Percentiles rank a stretch among this genome's conserved stretches.
phyloP scores from a whole-genome alignment of 2,113 vertebrate species.

The Xiphophorus couchianus region DNA sequence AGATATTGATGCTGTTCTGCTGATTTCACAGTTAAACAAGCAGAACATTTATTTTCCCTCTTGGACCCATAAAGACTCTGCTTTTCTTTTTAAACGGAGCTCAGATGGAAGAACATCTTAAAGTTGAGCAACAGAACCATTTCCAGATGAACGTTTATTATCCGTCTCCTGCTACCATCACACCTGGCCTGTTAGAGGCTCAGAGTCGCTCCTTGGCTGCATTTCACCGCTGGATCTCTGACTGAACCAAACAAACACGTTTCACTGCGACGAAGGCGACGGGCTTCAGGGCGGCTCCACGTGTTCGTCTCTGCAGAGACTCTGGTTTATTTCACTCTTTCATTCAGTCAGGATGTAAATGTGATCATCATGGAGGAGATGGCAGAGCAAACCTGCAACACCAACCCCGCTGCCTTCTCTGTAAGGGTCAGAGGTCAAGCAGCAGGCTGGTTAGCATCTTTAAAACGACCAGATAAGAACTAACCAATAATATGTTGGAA shows the following conservation, averaged over 20 bases:
- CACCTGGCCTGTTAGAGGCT: too few species aligned
- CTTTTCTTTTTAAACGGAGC: not conserved
- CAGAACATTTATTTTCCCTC: not conserved
- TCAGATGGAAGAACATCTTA: not conserved
- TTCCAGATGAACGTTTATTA: too few species aligned
- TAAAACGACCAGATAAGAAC: too few species aligned
- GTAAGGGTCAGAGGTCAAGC: not conserved
- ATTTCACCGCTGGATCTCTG: too few species aligned
- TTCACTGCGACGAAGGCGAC: too few species aligned
- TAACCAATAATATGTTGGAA: too few species aligned
- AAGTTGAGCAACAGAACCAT: not conserved
- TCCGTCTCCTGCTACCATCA: too few species aligned
- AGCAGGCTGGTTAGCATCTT: not conserved
- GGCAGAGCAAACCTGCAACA: too few species aligned
- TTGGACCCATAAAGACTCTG: not conserved
- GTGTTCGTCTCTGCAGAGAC: not conserved
- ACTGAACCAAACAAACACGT: too few species aligned
- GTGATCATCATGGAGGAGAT: not conserved
- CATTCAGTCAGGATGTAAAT: not conserved
- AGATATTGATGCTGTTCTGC: slow-evolving; percentile 36
- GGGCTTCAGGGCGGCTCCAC: too few species aligned
- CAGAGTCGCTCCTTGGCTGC: too few species aligned
- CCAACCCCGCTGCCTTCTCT: not conserved
- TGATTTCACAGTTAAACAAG: slow-evolving; percentile 22
- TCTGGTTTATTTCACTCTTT: not conserved